phyloP scores from a whole-genome alignment of 2,797 vertebrate genomes.

The Pipistrellus pipistrellus region DNA sequence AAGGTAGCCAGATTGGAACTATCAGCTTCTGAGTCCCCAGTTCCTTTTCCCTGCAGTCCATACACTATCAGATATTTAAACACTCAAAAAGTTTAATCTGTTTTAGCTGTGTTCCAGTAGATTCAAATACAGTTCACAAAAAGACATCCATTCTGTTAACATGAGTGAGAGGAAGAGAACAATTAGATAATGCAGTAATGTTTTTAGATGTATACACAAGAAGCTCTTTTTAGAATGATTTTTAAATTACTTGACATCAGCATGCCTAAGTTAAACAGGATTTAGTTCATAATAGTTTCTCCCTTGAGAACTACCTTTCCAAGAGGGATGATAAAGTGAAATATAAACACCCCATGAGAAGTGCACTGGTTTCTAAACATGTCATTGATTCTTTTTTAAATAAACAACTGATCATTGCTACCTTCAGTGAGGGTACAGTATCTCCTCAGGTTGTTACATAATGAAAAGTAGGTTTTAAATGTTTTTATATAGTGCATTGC shows the following conservation, averaged over 20 bases:
- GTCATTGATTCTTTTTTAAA: slow-evolving; percentile 87
- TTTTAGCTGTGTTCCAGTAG: slow-evolving; percentile 70
- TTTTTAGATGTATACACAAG: slow-evolving; percentile 87
- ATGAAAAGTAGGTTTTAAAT: slow-evolving; percentile 86
- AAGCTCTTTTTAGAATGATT: slow-evolving; percentile 87
- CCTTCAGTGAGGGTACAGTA: slow-evolving; percentile 87
- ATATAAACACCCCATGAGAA: slow-evolving; percentile 90
- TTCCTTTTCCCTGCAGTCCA: not conserved
- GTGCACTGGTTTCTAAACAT: slow-evolving; percentile 91
- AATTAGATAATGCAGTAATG: slow-evolving; percentile 88
- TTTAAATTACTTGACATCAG: slow-evolving; percentile 89
- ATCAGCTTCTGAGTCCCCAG: slow-evolving; percentile 21
- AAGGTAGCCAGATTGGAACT: slow-evolving; percentile 5
- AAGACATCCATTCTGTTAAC: slow-evolving; percentile 76
- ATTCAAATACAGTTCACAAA: slow-evolving; percentile 74
- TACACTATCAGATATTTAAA: slow-evolving; percentile 53
- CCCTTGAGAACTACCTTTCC: slow-evolving; percentile 88
- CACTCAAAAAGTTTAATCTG: slow-evolving; percentile 59
- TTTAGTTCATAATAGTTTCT: slow-evolving; percentile 87
- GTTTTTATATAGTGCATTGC: slow-evolving; percentile 85
- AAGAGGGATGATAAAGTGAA: slow-evolving; percentile 90
- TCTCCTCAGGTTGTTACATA: slow-evolving; percentile 83
- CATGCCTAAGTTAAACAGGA: slow-evolving; percentile 89
- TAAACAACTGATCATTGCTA: slow-evolving; percentile 90
- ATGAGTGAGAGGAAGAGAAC: slow-evolving; percentile 75